These are phyloP conservation scores for Odontocerum albicorne DNA, from an alignment of 2,888 invertebrate genomes.

Conservation along the genomic window DNA sequence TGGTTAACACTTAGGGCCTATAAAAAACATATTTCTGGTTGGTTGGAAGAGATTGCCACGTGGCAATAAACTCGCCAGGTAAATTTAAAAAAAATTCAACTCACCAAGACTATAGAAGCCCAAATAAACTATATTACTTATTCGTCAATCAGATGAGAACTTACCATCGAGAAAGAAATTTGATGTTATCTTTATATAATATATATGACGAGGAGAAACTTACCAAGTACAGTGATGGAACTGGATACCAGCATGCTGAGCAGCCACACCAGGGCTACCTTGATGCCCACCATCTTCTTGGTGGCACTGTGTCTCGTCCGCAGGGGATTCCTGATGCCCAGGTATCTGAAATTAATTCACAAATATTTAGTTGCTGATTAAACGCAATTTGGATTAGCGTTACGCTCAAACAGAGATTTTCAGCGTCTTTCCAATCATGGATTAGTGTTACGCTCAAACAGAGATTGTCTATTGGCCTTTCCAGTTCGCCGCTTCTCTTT, in stretches of 20 bases:
- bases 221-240: constrained; percentile 82
- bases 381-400: too few relatives aligned
- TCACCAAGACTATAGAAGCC: background rate
- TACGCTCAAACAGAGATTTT: too few relatives aligned
- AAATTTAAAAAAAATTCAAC: background rate
- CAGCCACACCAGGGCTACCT: constrained; percentile 91
- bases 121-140: background rate
- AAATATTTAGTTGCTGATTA: too few relatives aligned
- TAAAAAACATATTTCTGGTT: too few relatives aligned
- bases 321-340: constrained; percentile 88
- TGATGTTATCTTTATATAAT: background rate
- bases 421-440: too few relatives aligned
- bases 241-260: constrained; percentile 86
- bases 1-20: too few relatives aligned
- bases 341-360: constrained; percentile 67
- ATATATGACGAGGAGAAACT: constrained; percentile 40
- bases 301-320: constrained; percentile 84
- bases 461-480: too few relatives aligned
- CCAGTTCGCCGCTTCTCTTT: too few relatives aligned
- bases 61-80: too few relatives aligned
- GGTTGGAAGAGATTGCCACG: too few relatives aligned
- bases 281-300: constrained; percentile 78
- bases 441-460: too few relatives aligned
- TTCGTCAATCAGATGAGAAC: background rate
- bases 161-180: background rate